Conservation (phyloP, 1,140 invertebrate species). For the Antheraea pernyi region DNA sequence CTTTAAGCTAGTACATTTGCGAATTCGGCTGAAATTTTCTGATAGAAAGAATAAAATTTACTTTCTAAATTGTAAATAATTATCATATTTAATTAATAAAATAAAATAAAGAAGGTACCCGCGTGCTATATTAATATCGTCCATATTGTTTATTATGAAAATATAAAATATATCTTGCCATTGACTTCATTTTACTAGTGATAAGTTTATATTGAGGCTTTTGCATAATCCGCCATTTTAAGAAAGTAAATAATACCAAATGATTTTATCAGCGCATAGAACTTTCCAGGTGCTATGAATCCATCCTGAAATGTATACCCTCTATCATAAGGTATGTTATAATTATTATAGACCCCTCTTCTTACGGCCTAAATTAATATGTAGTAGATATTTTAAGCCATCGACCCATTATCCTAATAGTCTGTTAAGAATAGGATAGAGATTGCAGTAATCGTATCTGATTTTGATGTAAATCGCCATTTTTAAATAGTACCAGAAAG, state of each 20-base stretch:
- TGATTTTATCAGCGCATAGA: not conserved
- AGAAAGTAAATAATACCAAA: not conserved
- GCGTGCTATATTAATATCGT: not conserved
- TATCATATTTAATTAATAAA: not conserved
- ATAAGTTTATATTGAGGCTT: not conserved
- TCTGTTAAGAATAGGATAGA: too few species aligned
- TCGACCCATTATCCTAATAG: not conserved
- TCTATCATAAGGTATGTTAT: not conserved
- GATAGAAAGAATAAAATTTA: too few species aligned
- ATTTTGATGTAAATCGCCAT: too few species aligned
- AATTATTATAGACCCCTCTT: not conserved
- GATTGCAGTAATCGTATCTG: too few species aligned
- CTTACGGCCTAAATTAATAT: not conserved
- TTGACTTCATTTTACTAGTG: not conserved
- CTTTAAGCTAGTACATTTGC: too few species aligned
- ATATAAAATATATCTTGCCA: not conserved
- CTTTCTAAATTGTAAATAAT: too few species aligned
- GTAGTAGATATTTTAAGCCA: not conserved
- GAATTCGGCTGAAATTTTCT: too few species aligned
- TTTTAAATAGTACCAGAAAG: too few species aligned
- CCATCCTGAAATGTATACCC: slow-evolving; percentile 10
- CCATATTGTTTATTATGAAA: not conserved
- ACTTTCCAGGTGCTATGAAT: slow-evolving; percentile 7
- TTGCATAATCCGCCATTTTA: not conserved
- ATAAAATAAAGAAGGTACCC: not conserved